phyloP scores from a whole-genome alignment of 2,113 vertebrate genomes.

The Lanius collurio region DNA sequence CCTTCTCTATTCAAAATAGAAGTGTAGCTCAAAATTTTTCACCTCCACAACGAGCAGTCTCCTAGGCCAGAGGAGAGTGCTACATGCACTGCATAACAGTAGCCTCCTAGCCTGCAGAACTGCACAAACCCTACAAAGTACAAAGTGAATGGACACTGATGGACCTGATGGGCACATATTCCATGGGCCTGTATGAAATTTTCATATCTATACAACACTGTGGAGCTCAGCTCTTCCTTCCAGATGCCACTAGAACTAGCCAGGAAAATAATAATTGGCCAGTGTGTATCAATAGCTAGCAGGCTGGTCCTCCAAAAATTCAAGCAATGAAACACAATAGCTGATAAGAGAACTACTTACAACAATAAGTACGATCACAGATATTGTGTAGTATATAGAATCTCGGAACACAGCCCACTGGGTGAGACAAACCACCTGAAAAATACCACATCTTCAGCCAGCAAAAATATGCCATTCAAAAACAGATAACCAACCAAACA shows the following conservation, averaged over 20 bases:
- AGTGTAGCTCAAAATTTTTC: not conserved
- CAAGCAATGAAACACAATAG: not conserved
- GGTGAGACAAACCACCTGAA: slow-evolving; percentile 90
- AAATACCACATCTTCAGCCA: not conserved
- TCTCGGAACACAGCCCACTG: slow-evolving; percentile 95
- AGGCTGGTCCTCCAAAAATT: not conserved
- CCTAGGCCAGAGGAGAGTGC: not conserved
- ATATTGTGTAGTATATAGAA: slow-evolving; percentile 90
- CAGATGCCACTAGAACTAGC: not conserved
- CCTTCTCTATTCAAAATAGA: not conserved
- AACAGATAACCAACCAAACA: not conserved
- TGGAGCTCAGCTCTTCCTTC: not conserved
- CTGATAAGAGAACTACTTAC: slow-evolving; percentile 76
- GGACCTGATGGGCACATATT: not conserved
- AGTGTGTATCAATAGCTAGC: not conserved
- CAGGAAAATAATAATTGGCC: not conserved
- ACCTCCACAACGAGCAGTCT: not conserved
- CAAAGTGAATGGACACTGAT: not conserved
- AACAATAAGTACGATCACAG: slow-evolving; percentile 88
- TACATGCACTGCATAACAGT: not conserved
- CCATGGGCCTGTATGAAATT: not conserved
- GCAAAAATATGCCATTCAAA: not conserved
- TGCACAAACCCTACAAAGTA: not conserved
- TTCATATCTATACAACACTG: not conserved
- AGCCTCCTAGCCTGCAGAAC: not conserved